phyloP scores from a whole-genome alignment of 2,797 vertebrate species.

The Neoniphon sammara region DNA sequence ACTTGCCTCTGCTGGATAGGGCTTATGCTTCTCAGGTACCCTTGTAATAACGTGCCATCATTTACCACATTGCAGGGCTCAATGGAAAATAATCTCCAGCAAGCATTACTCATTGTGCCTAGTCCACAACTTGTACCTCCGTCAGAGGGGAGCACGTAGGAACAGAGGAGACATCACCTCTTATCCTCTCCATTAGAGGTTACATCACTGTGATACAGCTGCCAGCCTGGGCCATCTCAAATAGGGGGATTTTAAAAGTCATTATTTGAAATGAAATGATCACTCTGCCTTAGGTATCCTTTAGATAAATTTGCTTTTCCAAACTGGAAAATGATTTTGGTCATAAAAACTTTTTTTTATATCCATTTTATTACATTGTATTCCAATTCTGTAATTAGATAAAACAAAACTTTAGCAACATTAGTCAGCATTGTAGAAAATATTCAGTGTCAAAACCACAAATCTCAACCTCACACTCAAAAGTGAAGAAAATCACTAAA shows the following conservation, averaged over 20 bases:
- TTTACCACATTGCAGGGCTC: neutral
- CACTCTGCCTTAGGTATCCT: no score
- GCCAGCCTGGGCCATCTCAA: neutral
- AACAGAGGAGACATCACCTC: neutral
- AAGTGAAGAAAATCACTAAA: neutral
- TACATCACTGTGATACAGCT: neutral
- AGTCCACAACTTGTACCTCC: neutral
- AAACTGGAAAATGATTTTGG: no score
- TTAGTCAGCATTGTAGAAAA: neutral
- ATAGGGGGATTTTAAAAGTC: neutral
- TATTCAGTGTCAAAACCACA: neutral
- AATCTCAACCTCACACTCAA: neutral
- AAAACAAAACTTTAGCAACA: no score
- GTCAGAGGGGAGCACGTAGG: neutral
- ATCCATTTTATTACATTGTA: no score
- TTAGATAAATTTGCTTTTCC: no score
- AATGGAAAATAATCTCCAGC: constrained; percentile 11
- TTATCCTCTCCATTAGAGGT: neutral
- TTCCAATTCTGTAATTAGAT: no score
- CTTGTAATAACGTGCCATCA: neutral
- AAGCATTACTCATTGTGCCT: constrained; percentile 1
- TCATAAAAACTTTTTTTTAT: no score
- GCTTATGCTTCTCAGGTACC: constrained; percentile 87
- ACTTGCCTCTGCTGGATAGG: constrained; percentile 92
- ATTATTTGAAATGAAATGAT: no score